Evolutionary conservation across 2,113 vertebrate genomes (phyloP).

Genomic region (Ramphastos sulfuratus): DNA sequence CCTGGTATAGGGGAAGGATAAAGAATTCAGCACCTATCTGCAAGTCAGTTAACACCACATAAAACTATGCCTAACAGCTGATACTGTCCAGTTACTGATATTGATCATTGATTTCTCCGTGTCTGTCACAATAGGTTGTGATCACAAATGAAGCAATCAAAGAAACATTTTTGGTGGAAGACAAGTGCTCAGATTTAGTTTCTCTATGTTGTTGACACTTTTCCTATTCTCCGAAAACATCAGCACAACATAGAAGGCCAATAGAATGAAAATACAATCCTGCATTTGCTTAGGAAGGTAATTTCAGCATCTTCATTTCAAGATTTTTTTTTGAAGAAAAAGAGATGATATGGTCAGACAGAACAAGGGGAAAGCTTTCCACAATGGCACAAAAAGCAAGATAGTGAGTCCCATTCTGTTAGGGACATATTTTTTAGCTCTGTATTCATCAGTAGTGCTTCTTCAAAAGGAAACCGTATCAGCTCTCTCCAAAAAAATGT

Average conservation of each 20-base stretch:
- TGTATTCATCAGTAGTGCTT: neutral
- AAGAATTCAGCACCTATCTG: neutral
- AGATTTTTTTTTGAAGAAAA: neutral
- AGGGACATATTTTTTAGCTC: neutral
- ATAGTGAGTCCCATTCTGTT: neutral
- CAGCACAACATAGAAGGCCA: neutral
- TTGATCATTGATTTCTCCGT: fast-evolving
- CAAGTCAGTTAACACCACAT: neutral
- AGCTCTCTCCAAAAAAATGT: neutral
- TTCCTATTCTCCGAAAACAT: neutral
- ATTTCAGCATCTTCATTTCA: neutral
- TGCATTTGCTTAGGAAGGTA: neutral
- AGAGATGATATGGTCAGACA: neutral
- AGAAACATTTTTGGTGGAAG: neutral
- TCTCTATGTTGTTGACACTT: neutral
- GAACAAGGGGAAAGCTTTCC: neutral
- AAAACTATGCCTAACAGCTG: neutral
- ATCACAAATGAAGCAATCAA: neutral
- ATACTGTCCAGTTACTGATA: neutral
- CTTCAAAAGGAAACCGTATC: neutral
- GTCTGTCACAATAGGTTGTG: neutral
- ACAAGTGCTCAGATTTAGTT: neutral
- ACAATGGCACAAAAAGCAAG: neutral
- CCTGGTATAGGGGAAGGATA: neutral
- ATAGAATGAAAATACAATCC: neutral